Evolutionary conservation across 2,113 vertebrate genomes (phyloP), one percentile per base, ranked within the genome.

Genomic region (Pseudolaguvia tuberculata): DNA sequence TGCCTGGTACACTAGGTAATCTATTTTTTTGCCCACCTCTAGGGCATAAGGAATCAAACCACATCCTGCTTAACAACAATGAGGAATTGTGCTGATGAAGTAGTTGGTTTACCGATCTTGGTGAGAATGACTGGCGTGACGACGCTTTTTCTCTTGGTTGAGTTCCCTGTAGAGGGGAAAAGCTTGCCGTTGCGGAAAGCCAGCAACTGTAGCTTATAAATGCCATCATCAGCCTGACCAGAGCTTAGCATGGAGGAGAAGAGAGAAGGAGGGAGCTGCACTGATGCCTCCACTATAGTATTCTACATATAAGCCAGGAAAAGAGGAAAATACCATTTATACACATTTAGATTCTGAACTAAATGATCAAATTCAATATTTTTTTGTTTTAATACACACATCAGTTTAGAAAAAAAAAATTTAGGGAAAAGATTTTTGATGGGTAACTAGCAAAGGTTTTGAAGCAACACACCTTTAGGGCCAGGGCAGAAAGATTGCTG

Each of bases 121-220:
- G 94, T 89, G 79, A 98, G 92, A 84, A 99, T 94, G 69, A 99
- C 95, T 0, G 96, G 94, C 0, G 96, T 95, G 25, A 94, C 94
- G 66, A 99, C 95, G 0, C 91, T 93, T 12, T 93, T 92, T 20
- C 93, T 92, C 67, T 94, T 96, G 2, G 94, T 93, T 20, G 94
- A 94, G 85, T 98, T 97, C n/a, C 94, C 93, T 0, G 93, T 94
- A 56, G 93, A 91, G 35, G 96, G 96, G 31, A 99, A 99, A 70
- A 99, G 95, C 83, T 97, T 98, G 67, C 96, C 96, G 9, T 98
- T 99, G 69, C 95, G 92, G 83, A 99, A 97, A 0, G 94, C 97
- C 52, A 98, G 92, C 42, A 99, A 93, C 39, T 97, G 94, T 51
- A 99, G 93, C 86, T 93, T 96, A 79, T 90, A 97, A 69, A 92